Evolutionary conservation across 2,113 vertebrate genomes (phyloP).

Genomic region (Periophthalmodon schlosseri): DNA sequence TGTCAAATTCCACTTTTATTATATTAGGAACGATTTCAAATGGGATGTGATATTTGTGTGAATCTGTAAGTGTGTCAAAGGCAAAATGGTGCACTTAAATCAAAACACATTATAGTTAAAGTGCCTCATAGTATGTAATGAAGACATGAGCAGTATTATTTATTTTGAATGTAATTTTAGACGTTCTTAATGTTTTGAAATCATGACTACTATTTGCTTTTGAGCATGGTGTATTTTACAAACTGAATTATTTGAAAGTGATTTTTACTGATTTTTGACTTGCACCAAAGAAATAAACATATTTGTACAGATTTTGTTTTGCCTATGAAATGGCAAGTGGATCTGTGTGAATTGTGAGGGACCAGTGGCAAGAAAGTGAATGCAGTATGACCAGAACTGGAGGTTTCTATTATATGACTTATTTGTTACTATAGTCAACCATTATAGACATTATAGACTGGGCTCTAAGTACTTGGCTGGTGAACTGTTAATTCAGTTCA

Average conservation of each 20-base stretch:
- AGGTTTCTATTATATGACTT: too few species aligned
- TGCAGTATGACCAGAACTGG: too few species aligned
- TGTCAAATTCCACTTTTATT: slow-evolving; percentile 50
- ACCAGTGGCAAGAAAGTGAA: too few species aligned
- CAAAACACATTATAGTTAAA: slow-evolving; percentile 24
- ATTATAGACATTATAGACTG: too few species aligned
- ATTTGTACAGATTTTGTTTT: background rate
- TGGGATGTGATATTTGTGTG: slow-evolving; percentile 21
- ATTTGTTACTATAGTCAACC: too few species aligned
- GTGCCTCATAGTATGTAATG: slow-evolving; percentile 41
- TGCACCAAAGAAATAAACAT: background rate
- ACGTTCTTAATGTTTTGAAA: slow-evolving; percentile 30
- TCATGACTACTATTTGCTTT: slow-evolving; percentile 65
- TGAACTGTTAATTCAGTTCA: too few species aligned
- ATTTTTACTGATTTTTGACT: background rate
- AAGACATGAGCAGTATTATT: slow-evolving; percentile 52
- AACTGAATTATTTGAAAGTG: background rate
- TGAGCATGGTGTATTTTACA: slow-evolving; percentile 1
- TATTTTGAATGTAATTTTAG: slow-evolving; percentile 69
- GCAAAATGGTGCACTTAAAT: slow-evolving; percentile 54
- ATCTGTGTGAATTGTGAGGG: too few species aligned
- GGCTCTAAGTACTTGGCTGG: too few species aligned
- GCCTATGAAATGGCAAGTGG: background rate
- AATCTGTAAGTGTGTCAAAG: slow-evolving; percentile 17
- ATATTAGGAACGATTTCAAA: slow-evolving; percentile 14